Evolutionary conservation across 2,113 vertebrate species (phyloP), one percentile per base, ranked within the genome.

Genomic region (Capreolus pygargus): DNA sequence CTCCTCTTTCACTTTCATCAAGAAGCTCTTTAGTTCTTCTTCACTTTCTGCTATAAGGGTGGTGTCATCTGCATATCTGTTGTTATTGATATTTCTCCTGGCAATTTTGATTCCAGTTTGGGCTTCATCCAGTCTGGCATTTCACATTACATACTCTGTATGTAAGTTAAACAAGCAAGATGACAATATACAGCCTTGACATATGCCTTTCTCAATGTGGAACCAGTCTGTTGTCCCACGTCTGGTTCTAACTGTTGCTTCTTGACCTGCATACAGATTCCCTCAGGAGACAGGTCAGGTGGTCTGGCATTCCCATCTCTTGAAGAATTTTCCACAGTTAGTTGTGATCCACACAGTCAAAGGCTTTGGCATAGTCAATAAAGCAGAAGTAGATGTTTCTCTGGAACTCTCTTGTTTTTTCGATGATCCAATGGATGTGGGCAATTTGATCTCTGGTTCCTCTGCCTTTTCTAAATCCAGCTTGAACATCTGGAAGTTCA

Each of bases 371-470:
- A 0, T 36, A 36, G 64, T 70, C 64, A 70, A 3, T 70, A 36
- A 36, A 70, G n/a, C 17, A 70, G 64, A 36, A 70, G 9, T 70
- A 70, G 9, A 70, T 2, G n/a, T 70, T 70, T 64, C 5, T 11
- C n/a, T 70, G n/a, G n/a, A 36, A 70, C 10, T 70, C 9, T 36
- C 4, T 70, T 36, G 64, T 19, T 70, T 70, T 70, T 6, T 70
- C 0, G 2, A 23, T 70, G 64, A 36, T 70, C 64, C 64, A 36
- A 0, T 1, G n/a, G n/a, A 70, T 70, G 19, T 70, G 6, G 43
- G 43, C 43, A 45, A 45, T 45, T 45, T 45, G 43, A 36, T 67
- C 16, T 36, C 64, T 36, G 64, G 16, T 67, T 67, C 64, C 8
- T 36, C 33, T 67, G 64, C 33, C 33, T 36, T 67, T 36, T 67